These are phyloP conservation scores for Agonum fuliginosum DNA, from an alignment of 2,888 invertebrate genomes.

Conservation along the genomic window DNA sequence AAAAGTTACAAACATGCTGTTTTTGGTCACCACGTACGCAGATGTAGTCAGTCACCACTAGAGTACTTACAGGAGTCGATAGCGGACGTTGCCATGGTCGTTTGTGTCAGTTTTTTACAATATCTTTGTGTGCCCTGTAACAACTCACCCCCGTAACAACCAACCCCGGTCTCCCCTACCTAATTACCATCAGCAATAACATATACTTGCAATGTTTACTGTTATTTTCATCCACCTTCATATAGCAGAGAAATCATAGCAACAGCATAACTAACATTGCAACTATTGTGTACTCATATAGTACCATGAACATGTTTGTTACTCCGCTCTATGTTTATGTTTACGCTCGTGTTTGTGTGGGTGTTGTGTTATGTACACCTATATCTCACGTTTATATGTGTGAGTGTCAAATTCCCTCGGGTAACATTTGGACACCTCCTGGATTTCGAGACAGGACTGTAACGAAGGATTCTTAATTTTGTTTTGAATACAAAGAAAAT, in stretches of 20 bases:
- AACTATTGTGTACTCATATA: background rate
- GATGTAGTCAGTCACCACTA: no score
- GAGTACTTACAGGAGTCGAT: no score
- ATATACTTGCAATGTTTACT: background rate
- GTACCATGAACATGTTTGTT: conserved; percentile 8
- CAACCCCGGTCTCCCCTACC: no score
- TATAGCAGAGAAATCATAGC: background rate
- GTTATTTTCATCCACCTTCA: background rate
- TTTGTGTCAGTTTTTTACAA: no score
- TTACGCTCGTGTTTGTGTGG: background rate
- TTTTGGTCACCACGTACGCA: no score
- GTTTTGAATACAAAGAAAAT: background rate
- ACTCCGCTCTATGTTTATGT: background rate
- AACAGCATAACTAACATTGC: background rate
- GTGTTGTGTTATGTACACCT: no score
- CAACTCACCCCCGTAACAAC: no score
- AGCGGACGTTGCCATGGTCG: no score
- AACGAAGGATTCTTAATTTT: background rate
- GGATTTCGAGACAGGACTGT: background rate
- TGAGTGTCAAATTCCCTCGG: conserved; percentile 22
- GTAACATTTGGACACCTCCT: conserved; percentile 18
- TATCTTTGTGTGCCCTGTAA: no score
- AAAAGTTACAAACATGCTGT: no score
- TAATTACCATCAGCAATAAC: no score
- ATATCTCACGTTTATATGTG: background rate